Evolutionary conservation across 2,113 vertebrate species (phyloP).

Genomic region (Oxyruncus cristatus): DNA sequence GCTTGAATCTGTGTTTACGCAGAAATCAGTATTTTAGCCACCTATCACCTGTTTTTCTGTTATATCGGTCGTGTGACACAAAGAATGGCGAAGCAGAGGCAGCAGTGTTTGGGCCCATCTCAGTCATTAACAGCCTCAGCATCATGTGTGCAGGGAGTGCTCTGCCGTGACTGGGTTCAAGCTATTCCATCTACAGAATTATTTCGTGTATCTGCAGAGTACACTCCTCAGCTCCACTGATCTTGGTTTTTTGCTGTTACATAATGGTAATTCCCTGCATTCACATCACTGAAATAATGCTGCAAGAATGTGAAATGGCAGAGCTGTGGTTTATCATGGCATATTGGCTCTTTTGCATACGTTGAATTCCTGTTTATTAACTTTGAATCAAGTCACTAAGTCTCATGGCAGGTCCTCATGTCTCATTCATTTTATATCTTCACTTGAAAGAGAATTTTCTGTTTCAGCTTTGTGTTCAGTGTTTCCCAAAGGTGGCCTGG

Average conservation of each 20-base stretch:
- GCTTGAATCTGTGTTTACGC: background rate
- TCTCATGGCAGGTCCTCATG: background rate
- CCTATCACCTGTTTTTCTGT: background rate
- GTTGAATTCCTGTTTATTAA: background rate
- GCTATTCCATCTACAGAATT: background rate
- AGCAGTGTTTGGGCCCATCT: background rate
- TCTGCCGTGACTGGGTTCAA: background rate
- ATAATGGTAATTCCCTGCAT: background rate
- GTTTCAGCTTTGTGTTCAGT: background rate
- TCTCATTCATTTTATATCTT: background rate
- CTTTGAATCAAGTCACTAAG: background rate
- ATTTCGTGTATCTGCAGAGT: background rate
- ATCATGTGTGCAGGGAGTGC: accelerated
- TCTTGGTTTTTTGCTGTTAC: background rate
- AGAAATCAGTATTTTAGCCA: background rate
- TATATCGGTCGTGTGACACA: accelerated
- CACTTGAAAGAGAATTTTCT: background rate
- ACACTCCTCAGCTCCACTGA: background rate
- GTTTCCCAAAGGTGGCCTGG: background rate
- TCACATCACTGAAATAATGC: background rate
- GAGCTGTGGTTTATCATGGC: background rate
- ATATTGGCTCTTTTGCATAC: background rate
- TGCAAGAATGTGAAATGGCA: background rate
- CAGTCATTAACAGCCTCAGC: background rate
- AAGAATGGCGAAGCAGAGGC: background rate